These are phyloP conservation scores for Harpagifer antarcticus DNA, from an alignment of 2,797 vertebrate genomes.

Conservation along the genomic window DNA sequence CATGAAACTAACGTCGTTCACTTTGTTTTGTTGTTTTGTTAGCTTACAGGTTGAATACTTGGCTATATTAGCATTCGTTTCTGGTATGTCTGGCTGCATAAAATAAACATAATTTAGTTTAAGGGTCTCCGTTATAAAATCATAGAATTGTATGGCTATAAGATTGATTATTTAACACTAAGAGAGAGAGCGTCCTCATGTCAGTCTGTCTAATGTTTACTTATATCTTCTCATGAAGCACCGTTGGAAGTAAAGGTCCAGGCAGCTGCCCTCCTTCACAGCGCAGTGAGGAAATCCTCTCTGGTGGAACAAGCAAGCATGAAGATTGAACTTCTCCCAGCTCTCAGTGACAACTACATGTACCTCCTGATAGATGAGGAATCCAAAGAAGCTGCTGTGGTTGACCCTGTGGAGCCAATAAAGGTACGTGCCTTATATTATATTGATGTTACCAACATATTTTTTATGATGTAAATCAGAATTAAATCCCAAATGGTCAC, in stretches of 20 bases:
- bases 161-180: background rate
- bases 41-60: background rate
- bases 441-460: too few relatives aligned
- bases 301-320: constrained; percentile 86
- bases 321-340: constrained; percentile 94
- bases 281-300: constrained; percentile 78
- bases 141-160: accelerated
- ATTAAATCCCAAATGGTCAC: background rate
- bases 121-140: background rate
- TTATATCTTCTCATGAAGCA: constrained; percentile 39
- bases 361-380: constrained; percentile 95
- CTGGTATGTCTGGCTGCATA: background rate
- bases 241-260: constrained; percentile 68
- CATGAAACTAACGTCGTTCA: constrained; percentile 42
- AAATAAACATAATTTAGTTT: background rate
- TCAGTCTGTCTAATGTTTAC: background rate
- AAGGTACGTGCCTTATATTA: constrained; percentile 84
- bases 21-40: background rate
- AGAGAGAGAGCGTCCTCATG: background rate
- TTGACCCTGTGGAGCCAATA: constrained; percentile 95
- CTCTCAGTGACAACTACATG: constrained; percentile 98
- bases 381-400: constrained; percentile 92
- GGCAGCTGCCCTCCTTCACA: constrained; percentile 75
- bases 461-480: background rate
- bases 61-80: background rate